phyloP scores from a whole-genome alignment of 2,888 invertebrate species.

The Perizoma flavofasciatum region DNA sequence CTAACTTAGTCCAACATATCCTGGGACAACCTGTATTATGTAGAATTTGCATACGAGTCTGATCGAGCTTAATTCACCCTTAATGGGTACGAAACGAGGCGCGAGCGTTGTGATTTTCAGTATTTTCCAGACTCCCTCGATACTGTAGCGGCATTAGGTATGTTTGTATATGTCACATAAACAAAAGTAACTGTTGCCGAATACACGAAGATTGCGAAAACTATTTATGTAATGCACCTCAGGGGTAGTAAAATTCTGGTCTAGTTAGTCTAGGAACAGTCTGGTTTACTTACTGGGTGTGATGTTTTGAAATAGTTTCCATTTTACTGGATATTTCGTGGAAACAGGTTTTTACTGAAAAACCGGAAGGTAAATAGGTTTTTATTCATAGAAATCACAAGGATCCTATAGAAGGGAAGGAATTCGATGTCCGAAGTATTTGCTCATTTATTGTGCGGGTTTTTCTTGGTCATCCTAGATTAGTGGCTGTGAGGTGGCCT shows the following conservation, averaged over 20 bases:
- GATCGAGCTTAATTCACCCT: slow-evolving; percentile 75
- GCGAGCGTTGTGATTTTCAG: slow-evolving; percentile 59
- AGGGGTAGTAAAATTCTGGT: not conserved
- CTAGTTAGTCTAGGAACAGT: not conserved
- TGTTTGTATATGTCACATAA: slow-evolving; percentile 8
- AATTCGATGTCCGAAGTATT: no score
- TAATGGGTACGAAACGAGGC: slow-evolving; percentile 76
- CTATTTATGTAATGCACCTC: not conserved
- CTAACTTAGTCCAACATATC: no score
- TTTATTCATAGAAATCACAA: no score
- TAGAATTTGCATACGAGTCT: slow-evolving; percentile 29
- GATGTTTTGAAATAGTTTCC: no score
- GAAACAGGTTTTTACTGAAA: no score
- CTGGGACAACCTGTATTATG: not conserved
- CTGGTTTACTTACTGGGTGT: no score
- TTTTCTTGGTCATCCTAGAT: no score
- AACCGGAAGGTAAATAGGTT: no score
- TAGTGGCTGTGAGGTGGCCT: no score
- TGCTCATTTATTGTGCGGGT: no score
- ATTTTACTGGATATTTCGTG: no score
- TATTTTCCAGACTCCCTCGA: slow-evolving; percentile 71
- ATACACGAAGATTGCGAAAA: slow-evolving; percentile 5
- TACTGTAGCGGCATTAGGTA: slow-evolving; percentile 33
- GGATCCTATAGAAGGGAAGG: no score
- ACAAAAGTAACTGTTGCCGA: slow-evolving; percentile 5